Evolutionary conservation across 2,888 invertebrate species (phyloP), one percentile per base, ranked within the genome.

Genomic region (Eilema sororculum): DNA sequence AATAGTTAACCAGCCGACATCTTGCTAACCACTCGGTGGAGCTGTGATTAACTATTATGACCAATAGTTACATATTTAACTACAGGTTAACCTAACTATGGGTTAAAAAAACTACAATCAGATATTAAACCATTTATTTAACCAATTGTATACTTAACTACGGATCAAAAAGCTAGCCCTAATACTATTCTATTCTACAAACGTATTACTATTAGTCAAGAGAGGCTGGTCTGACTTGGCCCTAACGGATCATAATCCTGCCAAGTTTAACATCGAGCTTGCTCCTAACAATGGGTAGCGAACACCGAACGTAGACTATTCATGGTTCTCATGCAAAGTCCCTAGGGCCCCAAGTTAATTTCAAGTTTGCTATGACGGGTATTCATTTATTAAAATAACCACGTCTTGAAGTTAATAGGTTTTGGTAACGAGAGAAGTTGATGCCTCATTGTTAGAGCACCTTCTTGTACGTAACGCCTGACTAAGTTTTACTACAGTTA

Each of bases 321-420:
- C 88, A 87, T 84, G 77, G 81, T 79, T 77, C 78, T 75, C 78
- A 72, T 76, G 72, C 73, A 72, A 24, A 46, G 67, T 87, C 87
- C 93, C 93, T 77, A 75, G 93, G 91, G 94, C 76, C 75, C 85
- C 84, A 90, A 93, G 92, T 93, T 94, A 94, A 94, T 95, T 93
- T 91, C 90, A 94, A 95, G 92, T 94, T 94, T 88, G 88, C 87
- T 86, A 81, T 89, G 72, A 77, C 77, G 76, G 68, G 65, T 84
- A 81, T 87, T 87, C 88, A 90, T 86, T 93, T 94, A 94, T 94
- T 94, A 94, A 94, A 94, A 92, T 91, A 84, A 87, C 86, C 89
- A 88, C 90, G 85, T 92, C 92, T 91, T 90, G 89, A 87, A 89
- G 86, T 90, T 92, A 92, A 92, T 90, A 91, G 91, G 91, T 93